Evolutionary conservation across 2,797 vertebrate genomes (phyloP), one percentile per base, ranked within the genome.

Genomic region (Odontamblyopus lacepedii): DNA sequence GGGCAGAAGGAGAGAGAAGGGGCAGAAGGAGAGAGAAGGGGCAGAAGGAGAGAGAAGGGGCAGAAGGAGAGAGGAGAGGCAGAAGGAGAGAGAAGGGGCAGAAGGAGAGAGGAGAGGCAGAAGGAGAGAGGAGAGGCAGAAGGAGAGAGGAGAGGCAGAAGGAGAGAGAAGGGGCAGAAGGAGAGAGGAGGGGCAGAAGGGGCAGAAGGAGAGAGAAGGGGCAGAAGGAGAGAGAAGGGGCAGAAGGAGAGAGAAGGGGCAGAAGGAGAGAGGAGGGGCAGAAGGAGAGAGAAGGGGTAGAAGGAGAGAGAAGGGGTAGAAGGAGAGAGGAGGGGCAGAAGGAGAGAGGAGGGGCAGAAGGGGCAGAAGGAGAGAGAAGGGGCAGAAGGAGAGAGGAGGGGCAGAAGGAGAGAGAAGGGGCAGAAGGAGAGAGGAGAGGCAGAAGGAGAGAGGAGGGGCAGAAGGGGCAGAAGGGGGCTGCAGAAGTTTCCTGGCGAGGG

Each of bases 401-500:
- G 57, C 0, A 27, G 26, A 0, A 38, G 7, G 13, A 6, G 32
- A 6, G 15, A 3, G 32, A 3, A 5, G n/a, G n/a, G 1, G 41
- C 4, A 1, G 11, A n/a, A 41, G n/a, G 19, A 23, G 35, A 86
- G 80, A 89, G 90, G 89, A 89, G 90, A 86, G 91, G 87, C 41
- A 87, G 86, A 73, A 67, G 23, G 82, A 41, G 23, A 76, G 78
- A 74, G 78, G 79, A 83, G 69, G 83, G 75, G 87, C 91, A 91
- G 91, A 91, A 89, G 30, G 84, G 88, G 88, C 83, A 80, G 83
- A 81, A 87, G 91, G 86, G 85, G 88, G 88, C 83, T 81, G 83
- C 81, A 87, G 91, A 94, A 94, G 92, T 95, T 94, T 95, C 93
- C 94, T 95, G 92, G 92, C 93, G 91, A 82, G 3, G 76, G 82